These are phyloP conservation scores for Porites evermanni DNA, from an alignment of 92 coral and sea anemone genomes.

Conservation along the genomic window DNA sequence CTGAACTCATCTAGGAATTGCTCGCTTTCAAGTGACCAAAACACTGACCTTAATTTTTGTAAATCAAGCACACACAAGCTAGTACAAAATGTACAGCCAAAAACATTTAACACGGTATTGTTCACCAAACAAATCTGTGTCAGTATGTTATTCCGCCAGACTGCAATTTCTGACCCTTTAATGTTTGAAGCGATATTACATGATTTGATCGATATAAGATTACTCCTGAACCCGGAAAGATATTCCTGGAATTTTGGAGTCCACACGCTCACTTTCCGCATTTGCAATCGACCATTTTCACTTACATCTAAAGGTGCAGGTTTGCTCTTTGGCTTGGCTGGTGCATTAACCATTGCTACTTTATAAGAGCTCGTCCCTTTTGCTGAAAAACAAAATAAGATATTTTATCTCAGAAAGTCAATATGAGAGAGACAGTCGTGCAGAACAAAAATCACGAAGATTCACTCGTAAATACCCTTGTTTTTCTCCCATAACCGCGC, in stretches of 20 bases:
- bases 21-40: not conserved
- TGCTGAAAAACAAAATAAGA: slow-evolving; percentile 44
- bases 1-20: no score
- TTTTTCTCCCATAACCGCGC: not conserved
- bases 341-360: slow-evolving; percentile 52
- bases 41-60: not conserved
- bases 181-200: not conserved
- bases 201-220: not conserved
- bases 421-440: not conserved
- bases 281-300: not conserved
- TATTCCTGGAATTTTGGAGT: slow-evolving; percentile 36
- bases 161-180: not conserved
- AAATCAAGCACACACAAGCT: not conserved
- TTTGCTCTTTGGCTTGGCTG: slow-evolving; percentile 78
- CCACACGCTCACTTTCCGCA: not conserved
- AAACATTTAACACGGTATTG: not conserved
- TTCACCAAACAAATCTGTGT: not conserved
- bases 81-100: not conserved
- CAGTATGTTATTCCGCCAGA: not conserved
- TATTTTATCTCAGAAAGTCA: slow-evolving; percentile 5
- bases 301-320: slow-evolving; percentile 96
- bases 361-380: slow-evolving; percentile 95
- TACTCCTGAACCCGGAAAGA: not conserved
- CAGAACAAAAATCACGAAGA: not conserved
- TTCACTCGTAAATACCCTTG: not conserved